Conservation (phyloP, 2,797 vertebrate species). For the Arrhamphus sclerolepis region DNA sequence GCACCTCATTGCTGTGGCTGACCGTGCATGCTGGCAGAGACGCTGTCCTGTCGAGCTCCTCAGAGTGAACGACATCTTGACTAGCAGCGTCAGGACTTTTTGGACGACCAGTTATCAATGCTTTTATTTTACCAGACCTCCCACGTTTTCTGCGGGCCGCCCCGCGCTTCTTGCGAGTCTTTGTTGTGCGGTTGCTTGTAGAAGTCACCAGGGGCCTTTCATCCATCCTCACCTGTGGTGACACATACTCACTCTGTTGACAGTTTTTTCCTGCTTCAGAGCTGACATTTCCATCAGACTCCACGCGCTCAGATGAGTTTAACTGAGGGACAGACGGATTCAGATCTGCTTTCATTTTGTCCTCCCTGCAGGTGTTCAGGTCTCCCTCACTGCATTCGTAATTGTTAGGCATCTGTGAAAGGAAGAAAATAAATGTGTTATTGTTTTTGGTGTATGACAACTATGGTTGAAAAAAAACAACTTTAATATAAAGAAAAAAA, state of each 20-base stretch:
- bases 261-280: constrained; percentile 17
- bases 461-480: too few species aligned
- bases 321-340: constrained; percentile 23
- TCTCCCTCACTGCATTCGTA: constrained; percentile 38
- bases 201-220: constrained; percentile 6
- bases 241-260: not conserved
- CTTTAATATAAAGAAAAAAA: too few species aligned
- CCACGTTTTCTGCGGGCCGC: constrained; percentile 44
- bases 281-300: constrained; percentile 13
- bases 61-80: constrained; percentile 28
- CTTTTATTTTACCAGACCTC: constrained; percentile 50
- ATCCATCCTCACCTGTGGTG: constrained; percentile 34
- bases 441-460: too few species aligned
- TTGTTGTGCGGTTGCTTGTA: constrained; percentile 29
- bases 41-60: constrained; percentile 36
- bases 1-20: constrained; percentile 28
- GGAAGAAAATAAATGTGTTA: not conserved
- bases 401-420: constrained; percentile 44
- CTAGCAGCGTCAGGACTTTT: not conserved
- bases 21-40: constrained; percentile 26
- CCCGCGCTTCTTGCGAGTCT: constrained; percentile 11
- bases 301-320: constrained; percentile 12
- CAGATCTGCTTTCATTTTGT: constrained; percentile 40
- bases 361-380: constrained; percentile 18
- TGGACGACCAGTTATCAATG: not conserved